These are phyloP conservation scores for Rhagologus leucostigma DNA, from an alignment of 2,113 vertebrate genomes.

Conservation along the genomic window DNA sequence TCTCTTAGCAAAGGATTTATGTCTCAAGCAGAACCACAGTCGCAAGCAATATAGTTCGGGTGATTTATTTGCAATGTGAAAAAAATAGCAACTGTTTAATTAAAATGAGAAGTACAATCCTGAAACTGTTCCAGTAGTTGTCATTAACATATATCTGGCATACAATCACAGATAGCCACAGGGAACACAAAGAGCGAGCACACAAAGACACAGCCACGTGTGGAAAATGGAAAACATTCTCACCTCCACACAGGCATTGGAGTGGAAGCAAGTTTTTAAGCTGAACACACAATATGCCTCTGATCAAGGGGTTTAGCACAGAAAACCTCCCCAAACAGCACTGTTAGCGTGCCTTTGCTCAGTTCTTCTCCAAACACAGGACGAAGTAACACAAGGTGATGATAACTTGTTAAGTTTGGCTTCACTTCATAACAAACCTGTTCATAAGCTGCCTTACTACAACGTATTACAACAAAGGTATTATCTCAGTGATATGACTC, in stretches of 20 bases:
- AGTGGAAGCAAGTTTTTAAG: not conserved
- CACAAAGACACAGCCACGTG: not conserved
- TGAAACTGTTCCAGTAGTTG: not conserved
- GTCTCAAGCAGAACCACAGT: not conserved
- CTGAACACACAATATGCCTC: not conserved
- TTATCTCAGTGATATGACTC: not conserved
- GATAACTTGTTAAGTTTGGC: not conserved
- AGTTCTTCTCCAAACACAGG: not conserved
- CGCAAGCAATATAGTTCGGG: not conserved
- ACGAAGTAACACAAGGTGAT: not conserved
- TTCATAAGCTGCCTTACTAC: not conserved
- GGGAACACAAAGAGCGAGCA: fast-evolving
- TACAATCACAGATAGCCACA: not conserved
- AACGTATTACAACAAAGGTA: not conserved
- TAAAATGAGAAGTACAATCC: not conserved
- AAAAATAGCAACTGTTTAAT: not conserved
- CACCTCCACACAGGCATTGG: not conserved
- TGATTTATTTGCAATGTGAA: not conserved
- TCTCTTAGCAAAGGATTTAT: not conserved
- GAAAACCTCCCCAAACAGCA: not conserved
- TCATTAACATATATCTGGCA: not conserved
- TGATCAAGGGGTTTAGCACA: not conserved
- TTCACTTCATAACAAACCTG: not conserved
- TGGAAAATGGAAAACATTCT: not conserved
- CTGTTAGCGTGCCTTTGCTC: not conserved